These are phyloP conservation scores for Pseudotriccus pelzelni DNA, from an alignment of 2,797 vertebrate genomes.

Conservation along the genomic window DNA sequence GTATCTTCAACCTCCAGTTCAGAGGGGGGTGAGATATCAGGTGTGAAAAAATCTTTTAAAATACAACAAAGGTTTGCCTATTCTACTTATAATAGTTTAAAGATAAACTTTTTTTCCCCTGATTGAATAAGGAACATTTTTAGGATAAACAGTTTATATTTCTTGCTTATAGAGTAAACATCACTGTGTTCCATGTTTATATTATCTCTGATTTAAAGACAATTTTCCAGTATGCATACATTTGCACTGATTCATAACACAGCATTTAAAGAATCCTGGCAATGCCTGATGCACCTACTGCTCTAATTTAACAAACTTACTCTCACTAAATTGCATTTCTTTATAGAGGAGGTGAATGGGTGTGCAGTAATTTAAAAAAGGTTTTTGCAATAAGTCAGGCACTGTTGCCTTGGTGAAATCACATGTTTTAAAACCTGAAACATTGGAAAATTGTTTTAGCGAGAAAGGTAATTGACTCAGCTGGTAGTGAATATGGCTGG, in stretches of 20 bases:
- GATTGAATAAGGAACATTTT: neutral
- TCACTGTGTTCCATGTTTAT: neutral
- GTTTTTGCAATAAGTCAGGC: constrained; percentile 17
- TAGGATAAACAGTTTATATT: neutral
- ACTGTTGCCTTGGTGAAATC: constrained; percentile 50
- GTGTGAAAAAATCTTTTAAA: neutral
- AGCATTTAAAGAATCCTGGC: neutral
- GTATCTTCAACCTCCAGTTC: neutral
- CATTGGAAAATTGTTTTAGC: constrained; percentile 43
- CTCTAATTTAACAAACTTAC: constrained; percentile 50
- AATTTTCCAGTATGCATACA: neutral
- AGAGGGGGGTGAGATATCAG: neutral
- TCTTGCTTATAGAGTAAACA: neutral
- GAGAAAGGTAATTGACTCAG: constrained; percentile 42
- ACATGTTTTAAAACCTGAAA: constrained; percentile 39
- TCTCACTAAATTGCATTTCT: constrained; percentile 45
- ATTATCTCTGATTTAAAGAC: constrained; percentile 8
- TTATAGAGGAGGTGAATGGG: neutral
- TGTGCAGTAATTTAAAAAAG: constrained; percentile 28
- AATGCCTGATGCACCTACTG: neutral
- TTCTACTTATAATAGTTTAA: neutral
- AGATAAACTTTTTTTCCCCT: neutral
- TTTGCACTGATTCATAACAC: constrained; percentile 15
- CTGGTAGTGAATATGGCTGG: neutral
- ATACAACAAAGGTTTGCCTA: neutral